phyloP scores from a whole-genome alignment of 2,797 vertebrate genomes.

The Australoheros facetus region DNA sequence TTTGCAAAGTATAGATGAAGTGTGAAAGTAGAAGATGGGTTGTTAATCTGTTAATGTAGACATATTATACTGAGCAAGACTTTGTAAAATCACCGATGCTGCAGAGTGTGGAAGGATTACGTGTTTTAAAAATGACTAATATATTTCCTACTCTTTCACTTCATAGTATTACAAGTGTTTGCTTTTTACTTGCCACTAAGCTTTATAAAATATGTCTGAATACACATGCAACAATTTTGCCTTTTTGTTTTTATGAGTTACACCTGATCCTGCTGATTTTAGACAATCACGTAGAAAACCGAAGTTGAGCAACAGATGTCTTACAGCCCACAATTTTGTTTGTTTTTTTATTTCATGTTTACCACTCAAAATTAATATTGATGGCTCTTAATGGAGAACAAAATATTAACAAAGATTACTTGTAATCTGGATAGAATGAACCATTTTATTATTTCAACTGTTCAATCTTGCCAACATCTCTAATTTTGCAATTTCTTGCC shows the following conservation, averaged over 20 bases:
- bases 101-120: not conserved
- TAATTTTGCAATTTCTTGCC: not conserved
- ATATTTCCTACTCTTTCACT: not conserved
- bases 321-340: not conserved
- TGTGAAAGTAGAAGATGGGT: not conserved
- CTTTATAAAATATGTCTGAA: slow-evolving; percentile 10
- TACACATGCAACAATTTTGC: not conserved
- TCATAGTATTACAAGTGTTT: not conserved
- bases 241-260: slow-evolving; percentile 16
- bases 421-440: not conserved
- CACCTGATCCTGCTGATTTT: slow-evolving; percentile 14
- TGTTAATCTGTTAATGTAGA: not conserved
- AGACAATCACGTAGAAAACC: slow-evolving; percentile 1
- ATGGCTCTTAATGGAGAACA: not conserved
- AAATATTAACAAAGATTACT: not conserved
- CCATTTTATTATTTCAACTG: not conserved
- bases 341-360: slow-evolving; percentile 3
- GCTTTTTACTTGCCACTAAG: not conserved
- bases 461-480: not conserved
- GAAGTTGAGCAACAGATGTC: slow-evolving; percentile 31
- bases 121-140: not conserved
- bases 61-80: not conserved
- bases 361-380: slow-evolving; percentile 5
- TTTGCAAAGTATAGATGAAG: slow-evolving; percentile 13
- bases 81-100: not conserved